Evolutionary conservation across 2,888 invertebrate species (phyloP), one percentile per base, ranked within the genome.

Genomic region (Pseudococcus viburni): DNA sequence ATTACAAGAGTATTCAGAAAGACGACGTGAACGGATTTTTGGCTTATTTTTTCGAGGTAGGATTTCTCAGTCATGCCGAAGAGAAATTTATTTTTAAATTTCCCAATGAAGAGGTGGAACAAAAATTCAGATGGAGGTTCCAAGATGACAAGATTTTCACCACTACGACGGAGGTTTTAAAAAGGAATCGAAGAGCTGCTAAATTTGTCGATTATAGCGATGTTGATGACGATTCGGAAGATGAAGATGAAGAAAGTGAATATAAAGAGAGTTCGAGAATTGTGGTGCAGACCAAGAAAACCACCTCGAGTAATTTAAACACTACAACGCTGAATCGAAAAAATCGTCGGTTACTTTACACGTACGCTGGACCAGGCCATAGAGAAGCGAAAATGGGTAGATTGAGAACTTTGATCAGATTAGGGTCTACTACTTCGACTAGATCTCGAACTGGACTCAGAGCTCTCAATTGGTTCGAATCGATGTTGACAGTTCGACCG

Each of bases 41-140:
- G 5, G 33, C 73, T 0, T 73, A 73, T 19, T 73, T 73, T 8
- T 73, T 73, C 73, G 73, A 73, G 8, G 3, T 3, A 0, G 73
- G 73, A 15, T 73, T 73, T 8, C 73, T 73, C 33, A 73, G 73
- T 17, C 73, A 73, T 73, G 15, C 26, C 15, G 73, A 73, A 8
- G 4, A 3, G 2, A 5, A 8, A 33, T 39, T 39, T 8, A 8
- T 73, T 6, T 73, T 8, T 5, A 15, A 73, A 33, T 73, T 73
- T 39, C 73, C 73, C 2, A 73, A 73, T 73, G 6, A 33, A 1
- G 73, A 73, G 17, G 33, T 73, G 15, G 9, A 33, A 17, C 17
- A 15, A 5, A 3, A 73, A 0, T 33, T 73, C 6, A 73, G 15
- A 33, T 11, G 0, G 15, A 73, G 55, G n/a, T 55, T 55, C n/a